Base-by-base conservation (phyloP, 2,113 vertebrate species). In the Dunckerocampus dactyliophorus region DNA sequence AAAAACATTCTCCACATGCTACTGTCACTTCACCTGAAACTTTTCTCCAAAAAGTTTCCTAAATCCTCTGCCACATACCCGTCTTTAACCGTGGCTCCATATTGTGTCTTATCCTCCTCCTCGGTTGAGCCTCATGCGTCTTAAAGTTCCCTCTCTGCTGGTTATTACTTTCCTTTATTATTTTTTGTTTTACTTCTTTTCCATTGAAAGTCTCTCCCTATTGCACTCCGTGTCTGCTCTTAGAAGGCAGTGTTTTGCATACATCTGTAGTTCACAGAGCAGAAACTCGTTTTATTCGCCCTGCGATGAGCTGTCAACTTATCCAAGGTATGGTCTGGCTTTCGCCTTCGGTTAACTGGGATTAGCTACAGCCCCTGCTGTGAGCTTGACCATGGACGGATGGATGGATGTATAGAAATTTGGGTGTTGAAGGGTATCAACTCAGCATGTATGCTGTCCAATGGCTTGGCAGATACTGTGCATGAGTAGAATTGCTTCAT, bases 121-220 rank as follows among this genome's bases (percentile, higher is more conserved):
- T 63, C 39, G 17, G 20, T n/a, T 61, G 31, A 1, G 8, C 39
- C 67, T 69, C 52, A 20, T 47, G 34, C 39, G 58, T 57, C 54
- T 71, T 65, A 48, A 48, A 67, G 68, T 64, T 52, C 62, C 15
- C 7, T 59, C 59, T 34, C 31, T 19, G 39, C 69, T 39, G 39
- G 22, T 47, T 51, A 10, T 45, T 31, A 17, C 47, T 42, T 67
- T 64, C 21, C 48, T 63, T 8, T 59, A 15, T 10, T 52, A n/a
- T 66, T 34, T 67, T 12, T 34, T 47, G 45, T 59, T 49, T 37
- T 14, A 48, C 47, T 16, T 52, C 49, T 65, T 52, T 53, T 16
- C 5, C 3, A 42, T 50, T 63, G 43, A 69, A 60, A 71, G 31
- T 45, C 46, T 60, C 19, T 65, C 21, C 13, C 24, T 15, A 5